Percentiles rank a stretch among this genome's conserved stretches.
Evolutionary conservation across 2,888 invertebrate species (phyloP).

Genomic region (Synanthedon tipuliformis): DNA sequence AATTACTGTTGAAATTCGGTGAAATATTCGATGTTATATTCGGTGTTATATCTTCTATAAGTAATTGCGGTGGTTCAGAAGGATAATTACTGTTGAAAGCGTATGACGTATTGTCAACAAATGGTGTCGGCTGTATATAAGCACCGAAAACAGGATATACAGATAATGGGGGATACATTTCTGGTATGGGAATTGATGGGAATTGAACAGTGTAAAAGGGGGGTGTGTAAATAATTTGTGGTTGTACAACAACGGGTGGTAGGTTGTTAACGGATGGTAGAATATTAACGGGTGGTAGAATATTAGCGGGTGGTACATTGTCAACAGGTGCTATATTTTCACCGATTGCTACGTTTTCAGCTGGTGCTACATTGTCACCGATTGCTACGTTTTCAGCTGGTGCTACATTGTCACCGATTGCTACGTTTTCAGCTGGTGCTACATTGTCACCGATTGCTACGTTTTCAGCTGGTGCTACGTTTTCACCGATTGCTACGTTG

Average conservation of each 20-base stretch:
- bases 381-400: constrained; percentile 24
- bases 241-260: too few relatives aligned
- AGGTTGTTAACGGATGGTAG: constrained; percentile 58
- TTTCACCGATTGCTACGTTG: too few relatives aligned
- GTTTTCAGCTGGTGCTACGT: too few relatives aligned
- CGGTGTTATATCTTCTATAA: constrained; percentile 11
- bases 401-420: constrained; percentile 44
- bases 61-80: constrained; percentile 7
- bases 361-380: constrained; percentile 59
- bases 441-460: too few relatives aligned
- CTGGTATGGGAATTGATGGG: not conserved
- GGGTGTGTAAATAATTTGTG: not conserved
- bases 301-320: constrained; percentile 58
- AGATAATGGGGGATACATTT: not conserved
- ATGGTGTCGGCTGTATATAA: constrained; percentile 7
- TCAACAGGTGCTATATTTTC: too few relatives aligned
- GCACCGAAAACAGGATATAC: not conserved
- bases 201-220: constrained; percentile 1
- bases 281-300: constrained; percentile 31
- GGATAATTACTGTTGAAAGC: constrained; percentile 5
- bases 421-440: too few relatives aligned
- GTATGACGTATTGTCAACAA: too few relatives aligned
- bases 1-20: constrained; percentile 9
- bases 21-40: constrained; percentile 3
- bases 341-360: constrained; percentile 61